Evolutionary conservation across 2,113 vertebrate genomes (phyloP).

Genomic region (Daubentonia madagascariensis): DNA sequence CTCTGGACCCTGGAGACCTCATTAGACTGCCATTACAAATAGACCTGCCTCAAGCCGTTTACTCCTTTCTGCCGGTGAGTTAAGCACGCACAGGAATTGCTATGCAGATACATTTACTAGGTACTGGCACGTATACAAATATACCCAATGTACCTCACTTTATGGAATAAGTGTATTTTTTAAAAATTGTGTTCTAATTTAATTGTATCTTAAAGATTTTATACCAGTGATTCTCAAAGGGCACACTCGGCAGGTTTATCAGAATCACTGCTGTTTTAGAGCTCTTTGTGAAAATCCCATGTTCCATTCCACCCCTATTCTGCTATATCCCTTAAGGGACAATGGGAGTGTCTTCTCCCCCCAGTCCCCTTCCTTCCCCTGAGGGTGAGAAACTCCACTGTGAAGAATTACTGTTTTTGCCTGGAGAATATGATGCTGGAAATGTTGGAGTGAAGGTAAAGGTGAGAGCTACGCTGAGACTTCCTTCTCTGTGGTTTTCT

Average conservation of each 20-base stretch:
- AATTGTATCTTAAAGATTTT: constrained; percentile 7
- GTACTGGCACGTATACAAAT: not conserved
- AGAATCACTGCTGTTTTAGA: not conserved
- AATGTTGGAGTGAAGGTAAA: not conserved
- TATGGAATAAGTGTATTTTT: not conserved
- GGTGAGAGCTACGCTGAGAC: not conserved
- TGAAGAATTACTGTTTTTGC: not conserved
- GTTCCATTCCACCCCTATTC: accelerated
- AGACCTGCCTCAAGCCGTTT: constrained; percentile 32
- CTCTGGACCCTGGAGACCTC: constrained; percentile 40
- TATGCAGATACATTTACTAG: constrained; percentile 1
- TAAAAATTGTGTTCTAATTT: not conserved
- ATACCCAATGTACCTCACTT: not conserved
- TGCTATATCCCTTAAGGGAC: not conserved
- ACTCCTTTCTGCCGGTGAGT: not conserved
- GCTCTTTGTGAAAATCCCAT: not conserved
- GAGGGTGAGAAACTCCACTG: not conserved
- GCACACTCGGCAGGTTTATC: not conserved
- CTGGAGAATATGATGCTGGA: not conserved
- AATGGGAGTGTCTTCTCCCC: not conserved
- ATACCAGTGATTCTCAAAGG: not conserved
- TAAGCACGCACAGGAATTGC: constrained; percentile 62
- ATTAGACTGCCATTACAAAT: constrained; percentile 63
- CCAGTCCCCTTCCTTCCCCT: not conserved
- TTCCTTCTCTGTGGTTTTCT: not conserved